Conservation (phyloP, 2,113 vertebrate genomes). For the Pao palembangensis region DNA sequence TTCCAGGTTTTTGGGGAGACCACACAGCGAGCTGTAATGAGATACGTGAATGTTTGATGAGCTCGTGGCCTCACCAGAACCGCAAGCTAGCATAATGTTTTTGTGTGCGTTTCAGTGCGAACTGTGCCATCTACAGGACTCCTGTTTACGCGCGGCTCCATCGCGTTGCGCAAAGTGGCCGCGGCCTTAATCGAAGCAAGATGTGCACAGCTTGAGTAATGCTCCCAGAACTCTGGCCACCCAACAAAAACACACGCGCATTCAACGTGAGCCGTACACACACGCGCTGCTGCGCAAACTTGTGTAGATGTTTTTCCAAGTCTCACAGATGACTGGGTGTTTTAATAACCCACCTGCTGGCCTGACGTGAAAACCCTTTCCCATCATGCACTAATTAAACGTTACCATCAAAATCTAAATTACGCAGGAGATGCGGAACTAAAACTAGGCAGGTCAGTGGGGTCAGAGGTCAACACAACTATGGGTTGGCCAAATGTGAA, state of each 20-base stretch:
- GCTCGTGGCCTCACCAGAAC: constrained; percentile 47
- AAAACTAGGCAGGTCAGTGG: too few species aligned
- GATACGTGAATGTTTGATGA: constrained; percentile 46
- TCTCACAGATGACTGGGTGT: constrained; percentile 52
- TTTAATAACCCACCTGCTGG: constrained; percentile 52
- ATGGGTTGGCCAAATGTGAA: too few species aligned
- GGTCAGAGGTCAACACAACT: too few species aligned
- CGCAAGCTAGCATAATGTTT: constrained; percentile 33
- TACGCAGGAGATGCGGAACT: too few species aligned
- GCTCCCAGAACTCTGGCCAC: constrained; percentile 49
- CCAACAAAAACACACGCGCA: constrained; percentile 40
- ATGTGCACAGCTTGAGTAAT: constrained; percentile 67
- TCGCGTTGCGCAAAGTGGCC: constrained; percentile 69
- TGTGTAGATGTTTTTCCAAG: constrained; percentile 39
- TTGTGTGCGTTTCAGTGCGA: constrained; percentile 38
- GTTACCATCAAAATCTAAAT: too few species aligned
- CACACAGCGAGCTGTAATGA: constrained; percentile 57
- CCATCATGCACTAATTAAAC: constrained; percentile 54
- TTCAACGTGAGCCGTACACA: neutral
- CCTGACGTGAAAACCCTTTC: constrained; percentile 50
- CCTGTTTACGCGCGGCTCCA: constrained; percentile 70
- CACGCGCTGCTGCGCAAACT: constrained; percentile 23
- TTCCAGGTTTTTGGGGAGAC: constrained; percentile 27
- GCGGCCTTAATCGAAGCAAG: constrained; percentile 70
- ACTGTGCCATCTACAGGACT: constrained; percentile 51